Percentiles rank a stretch among this genome's conserved stretches.
Evolutionary conservation across 2,113 vertebrate species (phyloP).

Genomic region (Cephalopholis sonnerati): DNA sequence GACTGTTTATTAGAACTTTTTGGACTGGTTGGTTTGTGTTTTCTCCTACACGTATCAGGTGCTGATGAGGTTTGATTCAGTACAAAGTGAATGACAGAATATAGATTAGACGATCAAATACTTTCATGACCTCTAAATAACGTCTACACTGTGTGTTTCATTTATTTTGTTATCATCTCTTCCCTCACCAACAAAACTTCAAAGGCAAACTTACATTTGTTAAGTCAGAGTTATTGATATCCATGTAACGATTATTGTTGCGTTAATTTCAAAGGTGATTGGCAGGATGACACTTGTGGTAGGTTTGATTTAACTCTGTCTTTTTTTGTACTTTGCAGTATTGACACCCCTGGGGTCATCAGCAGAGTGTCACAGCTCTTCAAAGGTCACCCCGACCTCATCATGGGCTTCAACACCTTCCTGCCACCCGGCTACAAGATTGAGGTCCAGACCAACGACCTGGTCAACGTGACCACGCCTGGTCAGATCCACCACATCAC

Average conservation of each 20-base stretch:
- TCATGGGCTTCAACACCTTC: constrained; percentile 99
- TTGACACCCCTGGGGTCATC: constrained; percentile 98
- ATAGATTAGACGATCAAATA: too few relatives aligned
- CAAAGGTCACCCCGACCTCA: constrained; percentile 98
- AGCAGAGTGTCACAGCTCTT: constrained; percentile 98
- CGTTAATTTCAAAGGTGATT: neutral
- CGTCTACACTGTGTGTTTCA: too few relatives aligned
- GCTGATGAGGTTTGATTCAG: too few relatives aligned
- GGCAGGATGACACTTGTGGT: too few relatives aligned
- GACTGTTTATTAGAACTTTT: too few relatives aligned
- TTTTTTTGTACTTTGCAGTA: constrained; percentile 81
- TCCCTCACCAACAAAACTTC: too few relatives aligned
- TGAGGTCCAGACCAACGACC: constrained; percentile 96
- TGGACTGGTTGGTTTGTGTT: too few relatives aligned
- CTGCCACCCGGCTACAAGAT: constrained; percentile 99
- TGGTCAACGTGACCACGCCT: constrained; percentile 97
- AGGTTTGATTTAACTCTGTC: neutral
- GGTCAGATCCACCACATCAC: constrained; percentile 99
- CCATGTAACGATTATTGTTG: neutral
- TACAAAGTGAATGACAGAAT: too few relatives aligned
- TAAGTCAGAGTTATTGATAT: neutral
- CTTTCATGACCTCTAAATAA: too few relatives aligned
- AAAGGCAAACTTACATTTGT: neutral
- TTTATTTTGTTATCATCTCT: too few relatives aligned
- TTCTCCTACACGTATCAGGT: too few relatives aligned